Percentiles rank a stretch among this genome's conserved stretches.
Conservation (phyloP, 37 sponge, comb jelly and placozoan species). For the Ianthella basta region DNA sequence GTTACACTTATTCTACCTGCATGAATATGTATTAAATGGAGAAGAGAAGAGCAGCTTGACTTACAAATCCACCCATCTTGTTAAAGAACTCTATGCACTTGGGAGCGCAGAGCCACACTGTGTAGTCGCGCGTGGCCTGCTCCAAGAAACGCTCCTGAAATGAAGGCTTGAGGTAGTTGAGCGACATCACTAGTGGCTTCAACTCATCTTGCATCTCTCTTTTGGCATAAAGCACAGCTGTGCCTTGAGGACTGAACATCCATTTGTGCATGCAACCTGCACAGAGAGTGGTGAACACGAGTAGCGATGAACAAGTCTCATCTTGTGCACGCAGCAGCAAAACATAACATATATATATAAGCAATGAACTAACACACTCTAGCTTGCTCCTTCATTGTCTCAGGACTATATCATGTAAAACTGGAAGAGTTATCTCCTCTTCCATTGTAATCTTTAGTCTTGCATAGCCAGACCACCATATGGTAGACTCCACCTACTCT, state of each 20-base stretch:
- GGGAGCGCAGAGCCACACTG: conserved; percentile 28
- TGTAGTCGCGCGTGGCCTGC: conserved; percentile 57
- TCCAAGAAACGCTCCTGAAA: conserved; percentile 38
- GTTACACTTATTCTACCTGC: background rate
- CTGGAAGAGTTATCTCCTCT: too few relatives aligned
- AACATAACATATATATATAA: too few relatives aligned
- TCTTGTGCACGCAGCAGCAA: too few relatives aligned
- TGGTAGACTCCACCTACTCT: too few relatives aligned
- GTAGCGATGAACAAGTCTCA: too few relatives aligned
- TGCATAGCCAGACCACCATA: too few relatives aligned
- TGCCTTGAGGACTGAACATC: conserved; percentile 62
- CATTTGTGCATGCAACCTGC: conserved; percentile 79
- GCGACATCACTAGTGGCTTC: conserved; percentile 48
- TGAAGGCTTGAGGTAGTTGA: conserved; percentile 5
- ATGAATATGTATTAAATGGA: background rate
- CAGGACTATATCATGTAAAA: background rate
- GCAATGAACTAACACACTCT: too few relatives aligned
- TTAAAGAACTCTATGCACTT: conserved; percentile 45
- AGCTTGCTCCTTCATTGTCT: too few relatives aligned
- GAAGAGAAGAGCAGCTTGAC: conserved; percentile 3
- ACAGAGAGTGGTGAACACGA: background rate
- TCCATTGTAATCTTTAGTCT: too few relatives aligned
- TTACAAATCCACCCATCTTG: conserved; percentile 54
- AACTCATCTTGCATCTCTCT: conserved; percentile 18
- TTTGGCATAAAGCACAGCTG: conserved; percentile 55